Base-by-base conservation (phyloP, 2,888 invertebrate genomes). In the Dermolepida albohirtum region DNA sequence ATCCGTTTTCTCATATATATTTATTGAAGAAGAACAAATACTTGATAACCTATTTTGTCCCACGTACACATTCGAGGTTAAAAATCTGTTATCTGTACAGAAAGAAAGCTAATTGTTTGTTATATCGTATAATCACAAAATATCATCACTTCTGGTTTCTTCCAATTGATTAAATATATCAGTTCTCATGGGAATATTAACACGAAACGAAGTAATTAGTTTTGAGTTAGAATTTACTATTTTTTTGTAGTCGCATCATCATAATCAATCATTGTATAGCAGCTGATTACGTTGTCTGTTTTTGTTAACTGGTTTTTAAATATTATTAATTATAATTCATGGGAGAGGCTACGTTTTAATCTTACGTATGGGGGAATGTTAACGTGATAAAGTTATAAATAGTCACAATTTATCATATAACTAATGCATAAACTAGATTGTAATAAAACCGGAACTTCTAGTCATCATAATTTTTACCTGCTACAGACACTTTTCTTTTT, bases 21-120 rank as follows among this genome's bases (percentile, higher is more conserved):
- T 59, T 59, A 29, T 59, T 44, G 29, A 44, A 44, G 44, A 44
- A 29, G 44, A 29, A 59, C 44, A 59, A 59, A 59, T 59, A 59
- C 44, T 27, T 44, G 59, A 59, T 59, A 59, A 59, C 59, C 59
- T 44, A 59, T 59, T 59, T 59, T 59, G 44, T 44, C 43, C 44
- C 29, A 59, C 44, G 44, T 44, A 44, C 29, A 47, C 27, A 44
- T 59, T 59, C 44, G 59, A 59, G 59, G 59, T 59, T 59, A 59
- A 59, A 59, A 59, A 29, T 59, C 59, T 59, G 44, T 59, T 59
- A 59, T 59, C 59, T 59, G 14, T 22, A 47, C 59, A 41, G 59
- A 59, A 34, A 59, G 59, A 59, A 59, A 44, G 27, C 44, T 59
- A 59, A 59, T 59, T 59, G 47, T 47, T 59, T 59, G 44, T 44